phyloP scores from a whole-genome alignment of 2,888 invertebrate genomes.

The Leptodirus hochenwartii region DNA sequence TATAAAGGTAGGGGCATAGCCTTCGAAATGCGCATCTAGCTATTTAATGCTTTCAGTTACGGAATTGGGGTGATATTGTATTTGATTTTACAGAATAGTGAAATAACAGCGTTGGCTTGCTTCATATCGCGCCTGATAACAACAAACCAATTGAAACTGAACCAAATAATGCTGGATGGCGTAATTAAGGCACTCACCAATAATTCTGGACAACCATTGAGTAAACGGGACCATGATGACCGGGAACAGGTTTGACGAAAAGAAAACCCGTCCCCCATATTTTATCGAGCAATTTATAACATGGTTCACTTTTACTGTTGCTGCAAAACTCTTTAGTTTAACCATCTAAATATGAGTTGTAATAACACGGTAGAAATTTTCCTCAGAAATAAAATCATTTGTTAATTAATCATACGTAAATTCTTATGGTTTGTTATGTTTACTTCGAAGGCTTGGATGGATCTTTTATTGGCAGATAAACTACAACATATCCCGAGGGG shows the following conservation, averaged over 20 bases:
- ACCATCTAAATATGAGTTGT: no score
- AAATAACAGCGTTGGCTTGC: slow-evolving; percentile 27
- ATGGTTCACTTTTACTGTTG: no score
- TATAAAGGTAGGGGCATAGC: neutral
- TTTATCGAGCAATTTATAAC: no score
- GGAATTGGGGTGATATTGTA: neutral
- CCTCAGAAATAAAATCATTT: no score
- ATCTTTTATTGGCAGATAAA: slow-evolving; percentile 43
- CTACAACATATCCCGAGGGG: slow-evolving; percentile 37
- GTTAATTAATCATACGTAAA: no score
- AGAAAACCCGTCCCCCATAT: no score
- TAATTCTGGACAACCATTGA: slow-evolving; percentile 17
- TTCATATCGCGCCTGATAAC: slow-evolving; percentile 24
- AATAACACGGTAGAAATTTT: no score
- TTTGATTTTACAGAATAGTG: slow-evolving; percentile 30
- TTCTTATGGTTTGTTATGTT: no score
- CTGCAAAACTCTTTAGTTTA: no score
- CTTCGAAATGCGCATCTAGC: neutral
- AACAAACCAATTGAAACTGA: slow-evolving; percentile 22
- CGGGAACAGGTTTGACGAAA: slow-evolving; percentile 53
- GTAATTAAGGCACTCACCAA: slow-evolving; percentile 32
- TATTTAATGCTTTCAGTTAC: slow-evolving; percentile 1
- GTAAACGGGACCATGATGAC: slow-evolving; percentile 38
- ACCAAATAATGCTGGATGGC: slow-evolving; percentile 32
- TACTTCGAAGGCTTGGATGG: slow-evolving; percentile 40